phyloP scores from a whole-genome alignment of 2,113 vertebrate genomes.

The Onychostoma macrolepis region DNA sequence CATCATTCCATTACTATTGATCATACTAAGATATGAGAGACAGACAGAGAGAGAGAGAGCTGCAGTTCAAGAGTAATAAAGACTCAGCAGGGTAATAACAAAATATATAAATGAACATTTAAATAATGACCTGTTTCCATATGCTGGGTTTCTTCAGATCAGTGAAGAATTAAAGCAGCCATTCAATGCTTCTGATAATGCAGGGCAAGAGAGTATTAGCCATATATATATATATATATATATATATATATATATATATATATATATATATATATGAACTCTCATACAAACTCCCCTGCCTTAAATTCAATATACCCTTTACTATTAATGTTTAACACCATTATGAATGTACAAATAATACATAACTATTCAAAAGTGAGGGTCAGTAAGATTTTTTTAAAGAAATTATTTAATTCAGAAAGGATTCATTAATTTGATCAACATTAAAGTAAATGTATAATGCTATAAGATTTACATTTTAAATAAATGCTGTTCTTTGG shows the following conservation, averaged over 20 bases:
- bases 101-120: conserved; percentile 86
- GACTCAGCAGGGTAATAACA: conserved; percentile 84
- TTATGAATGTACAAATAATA: background rate
- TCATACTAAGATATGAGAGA: conserved; percentile 61
- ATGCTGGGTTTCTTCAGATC: conserved; percentile 65
- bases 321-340: background rate
- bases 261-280: no score
- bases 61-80: conserved; percentile 86
- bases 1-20: conserved; percentile 95
- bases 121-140: conserved; percentile 74
- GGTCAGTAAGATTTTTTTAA: background rate
- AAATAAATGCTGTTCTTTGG: background rate
- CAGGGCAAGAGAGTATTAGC: conserved; percentile 64
- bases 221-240: no score
- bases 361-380: background rate
- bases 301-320: background rate
- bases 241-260: no score
- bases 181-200: conserved; percentile 60
- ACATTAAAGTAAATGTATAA: background rate
- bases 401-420: background rate
- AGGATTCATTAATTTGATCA: background rate
- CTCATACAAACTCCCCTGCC: background rate
- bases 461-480: background rate
- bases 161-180: conserved; percentile 73
- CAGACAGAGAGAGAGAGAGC: conserved; percentile 27